Evolutionary conservation across 1,140 invertebrate genomes (phyloP).

Genomic region (Choristoneura fumiferana): DNA sequence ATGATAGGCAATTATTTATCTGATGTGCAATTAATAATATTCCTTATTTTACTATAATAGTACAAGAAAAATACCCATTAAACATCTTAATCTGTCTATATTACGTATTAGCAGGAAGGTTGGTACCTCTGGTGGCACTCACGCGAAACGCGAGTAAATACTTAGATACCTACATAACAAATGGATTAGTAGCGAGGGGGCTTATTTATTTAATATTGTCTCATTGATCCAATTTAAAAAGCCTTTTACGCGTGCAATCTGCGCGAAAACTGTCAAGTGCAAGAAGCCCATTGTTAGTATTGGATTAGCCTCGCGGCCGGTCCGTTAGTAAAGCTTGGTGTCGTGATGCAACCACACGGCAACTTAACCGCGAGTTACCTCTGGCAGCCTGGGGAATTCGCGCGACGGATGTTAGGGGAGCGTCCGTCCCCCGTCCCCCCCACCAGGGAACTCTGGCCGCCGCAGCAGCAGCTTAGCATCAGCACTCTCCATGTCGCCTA

Average conservation of each 20-base stretch:
- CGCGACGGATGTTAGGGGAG: constrained; percentile 66
- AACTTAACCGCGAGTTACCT: constrained; percentile 65
- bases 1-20: no score
- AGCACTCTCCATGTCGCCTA: constrained; percentile 69
- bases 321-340: constrained; percentile 51
- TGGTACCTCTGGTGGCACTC: no score
- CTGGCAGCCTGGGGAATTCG: constrained; percentile 67
- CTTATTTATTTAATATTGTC: constrained; percentile 35
- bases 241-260: constrained; percentile 44
- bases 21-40: no score
- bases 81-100: no score
- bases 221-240: constrained; percentile 61
- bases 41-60: no score
- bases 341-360: constrained; percentile 68
- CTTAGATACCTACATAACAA: constrained; percentile 16
- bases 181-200: constrained; percentile 24
- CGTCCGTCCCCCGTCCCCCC: constrained; percentile 66
- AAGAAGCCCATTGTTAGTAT: constrained; percentile 51
- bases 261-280: constrained; percentile 63
- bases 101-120: no score
- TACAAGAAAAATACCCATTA: no score
- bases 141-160: no score
- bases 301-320: constrained; percentile 58
- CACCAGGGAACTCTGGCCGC: constrained; percentile 65
- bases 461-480: constrained; percentile 60